phyloP scores from a whole-genome alignment of 2,888 invertebrate genomes.

The Scaptomyza polygonia region DNA sequence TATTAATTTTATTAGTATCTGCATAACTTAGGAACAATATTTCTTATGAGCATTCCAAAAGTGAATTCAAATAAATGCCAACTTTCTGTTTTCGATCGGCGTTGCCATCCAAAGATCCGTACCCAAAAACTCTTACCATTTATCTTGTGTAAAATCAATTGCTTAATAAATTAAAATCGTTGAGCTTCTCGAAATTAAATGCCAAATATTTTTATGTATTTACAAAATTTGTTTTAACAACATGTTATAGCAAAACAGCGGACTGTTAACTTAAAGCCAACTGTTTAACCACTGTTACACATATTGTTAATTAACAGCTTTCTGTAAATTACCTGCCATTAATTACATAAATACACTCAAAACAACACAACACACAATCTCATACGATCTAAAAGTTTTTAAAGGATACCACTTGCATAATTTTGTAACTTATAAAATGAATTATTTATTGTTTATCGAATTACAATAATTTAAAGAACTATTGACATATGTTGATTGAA shows the following conservation, averaged over 20 bases:
- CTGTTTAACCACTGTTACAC: slow-evolving; percentile 23
- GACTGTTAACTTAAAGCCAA: slow-evolving; percentile 23
- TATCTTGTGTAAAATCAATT: slow-evolving; percentile 64
- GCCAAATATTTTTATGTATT: slow-evolving; percentile 75
- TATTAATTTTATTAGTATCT: slow-evolving; percentile 5
- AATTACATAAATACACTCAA: slow-evolving; percentile 21
- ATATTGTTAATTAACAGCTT: slow-evolving; percentile 31
- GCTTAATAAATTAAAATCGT: slow-evolving; percentile 54
- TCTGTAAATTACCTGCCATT: slow-evolving; percentile 53
- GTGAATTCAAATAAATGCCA: slow-evolving; percentile 48
- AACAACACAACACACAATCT: slow-evolving; percentile 6
- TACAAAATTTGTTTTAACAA: slow-evolving; percentile 58
- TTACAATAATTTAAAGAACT: slow-evolving; percentile 31
- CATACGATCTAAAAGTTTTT: slow-evolving; percentile 14
- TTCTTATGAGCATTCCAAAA: slow-evolving; percentile 63
- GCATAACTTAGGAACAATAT: slow-evolving; percentile 24
- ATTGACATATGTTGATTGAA: slow-evolving; percentile 1
- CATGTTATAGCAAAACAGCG: slow-evolving; percentile 37
- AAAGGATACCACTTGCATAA: slow-evolving; percentile 55
- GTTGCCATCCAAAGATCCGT: slow-evolving; percentile 71
- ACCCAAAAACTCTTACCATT: slow-evolving; percentile 46
- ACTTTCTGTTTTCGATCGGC: slow-evolving; percentile 42
- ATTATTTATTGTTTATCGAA: slow-evolving; percentile 35
- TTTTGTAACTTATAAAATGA: not conserved
- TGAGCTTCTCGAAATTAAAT: slow-evolving; percentile 75